Evolutionary conservation across 2,888 invertebrate species (phyloP), one percentile per base, ranked within the genome.

Genomic region (Tineola bisselliella): DNA sequence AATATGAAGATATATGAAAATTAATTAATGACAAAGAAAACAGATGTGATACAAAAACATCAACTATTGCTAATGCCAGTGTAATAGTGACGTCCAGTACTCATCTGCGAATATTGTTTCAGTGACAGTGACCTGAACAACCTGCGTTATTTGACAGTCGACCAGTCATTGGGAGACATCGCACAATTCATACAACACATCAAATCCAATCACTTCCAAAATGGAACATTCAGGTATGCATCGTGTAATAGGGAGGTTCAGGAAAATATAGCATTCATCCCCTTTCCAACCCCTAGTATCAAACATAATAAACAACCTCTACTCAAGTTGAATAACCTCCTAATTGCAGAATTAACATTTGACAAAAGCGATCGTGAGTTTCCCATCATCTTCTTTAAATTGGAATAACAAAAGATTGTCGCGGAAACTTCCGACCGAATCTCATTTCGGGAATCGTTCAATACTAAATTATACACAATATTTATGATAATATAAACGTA

Each of bases 81-180:
- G n/a, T n/a, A n/a, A n/a, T n/a, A n/a, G n/a, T n/a, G n/a, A n/a
- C n/a, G n/a, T n/a, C n/a, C n/a, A n/a, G n/a, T n/a, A n/a, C n/a
- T n/a, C n/a, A n/a, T n/a, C n/a, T n/a, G n/a, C n/a, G n/a, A n/a
- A n/a, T n/a, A n/a, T 15, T 48, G 48, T 48, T 48, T 17, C 71
- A 91, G 91, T 0, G 81, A 88, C 64, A 81, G 89, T 0, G 75
- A 74, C 10, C 68, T 84, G 0, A 70, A 79, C 1, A 89, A 88
- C 65, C 79, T 92, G 0, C 81, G 88, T 12, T 90, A 82, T 72
- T 76, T 92, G 65, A 88, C 77, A 58, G 88, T 90, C 0, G 90
- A 89, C 67, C 92, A 92, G 70, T 89, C 91, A 0, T 73, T 92
- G 57, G 91, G 87, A 0, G 92, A 92, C 73, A 71, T 92, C 62